Evolutionary conservation across 2,797 vertebrate species (phyloP).

Genomic region (Argentina silus): DNA sequence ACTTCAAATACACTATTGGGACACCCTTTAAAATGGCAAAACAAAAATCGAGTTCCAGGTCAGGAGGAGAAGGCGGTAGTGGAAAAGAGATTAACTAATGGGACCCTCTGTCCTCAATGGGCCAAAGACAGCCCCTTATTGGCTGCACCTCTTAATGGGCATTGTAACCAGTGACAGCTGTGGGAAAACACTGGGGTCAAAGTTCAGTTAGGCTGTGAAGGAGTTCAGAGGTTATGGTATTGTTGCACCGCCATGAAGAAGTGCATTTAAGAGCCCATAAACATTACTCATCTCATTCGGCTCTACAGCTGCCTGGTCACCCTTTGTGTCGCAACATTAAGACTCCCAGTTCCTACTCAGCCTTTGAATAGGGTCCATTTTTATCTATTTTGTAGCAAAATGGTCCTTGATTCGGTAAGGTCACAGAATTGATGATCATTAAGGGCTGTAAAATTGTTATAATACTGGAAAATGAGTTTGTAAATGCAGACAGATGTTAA

Average conservation of each 20-base stretch:
- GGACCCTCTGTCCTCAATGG: conserved; percentile 31
- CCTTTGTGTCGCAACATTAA: conserved; percentile 79
- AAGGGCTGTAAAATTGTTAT: conserved; percentile 83
- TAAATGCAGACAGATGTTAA: conserved; percentile 81
- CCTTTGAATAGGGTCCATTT: conserved; percentile 83
- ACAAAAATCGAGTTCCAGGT: no score
- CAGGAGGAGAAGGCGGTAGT: no score
- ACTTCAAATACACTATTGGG: no score
- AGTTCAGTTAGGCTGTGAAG: conserved; percentile 72
- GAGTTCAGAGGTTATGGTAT: conserved; percentile 84
- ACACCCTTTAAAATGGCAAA: no score
- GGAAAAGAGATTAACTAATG: no score
- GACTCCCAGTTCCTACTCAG: conserved; percentile 79
- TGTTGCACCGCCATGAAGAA: conserved; percentile 73
- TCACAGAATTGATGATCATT: conserved; percentile 82
- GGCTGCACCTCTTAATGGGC: conserved; percentile 74
- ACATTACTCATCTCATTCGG: conserved; percentile 79
- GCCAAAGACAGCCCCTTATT: conserved; percentile 45
- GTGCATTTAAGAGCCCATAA: conserved; percentile 78
- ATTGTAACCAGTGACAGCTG: conserved; percentile 84
- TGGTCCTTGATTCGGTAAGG: conserved; percentile 85
- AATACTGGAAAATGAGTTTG: conserved; percentile 77
- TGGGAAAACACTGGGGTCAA: conserved; percentile 77
- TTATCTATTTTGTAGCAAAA: conserved; percentile 83
- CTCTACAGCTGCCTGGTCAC: conserved; percentile 71